A percentile compares a stretch with the other conserved stretches of the same genome.
phyloP scores from a whole-genome alignment of 2,888 invertebrate species.

The Saturnia pavonia region DNA sequence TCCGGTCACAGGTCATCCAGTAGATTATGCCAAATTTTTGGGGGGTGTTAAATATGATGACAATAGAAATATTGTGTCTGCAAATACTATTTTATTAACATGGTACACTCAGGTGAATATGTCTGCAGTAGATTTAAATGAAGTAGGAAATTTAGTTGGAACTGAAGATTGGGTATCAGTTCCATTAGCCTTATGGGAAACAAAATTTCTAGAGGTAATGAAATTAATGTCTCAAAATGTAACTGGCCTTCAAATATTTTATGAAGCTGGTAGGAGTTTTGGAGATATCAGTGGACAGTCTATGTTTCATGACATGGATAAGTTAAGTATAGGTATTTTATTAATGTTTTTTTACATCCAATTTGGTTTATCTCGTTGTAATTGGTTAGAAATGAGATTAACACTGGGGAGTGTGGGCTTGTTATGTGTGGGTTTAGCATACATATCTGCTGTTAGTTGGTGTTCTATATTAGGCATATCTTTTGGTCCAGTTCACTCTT shows the following conservation, averaged over 20 bases:
- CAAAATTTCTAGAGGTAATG: constrained; percentile 76
- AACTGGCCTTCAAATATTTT: constrained; percentile 73
- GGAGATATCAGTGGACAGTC: constrained; percentile 87
- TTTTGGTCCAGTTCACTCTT: constrained; percentile 91
- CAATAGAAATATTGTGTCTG: constrained; percentile 83
- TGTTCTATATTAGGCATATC: constrained; percentile 87
- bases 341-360: constrained; percentile 89
- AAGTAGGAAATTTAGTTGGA: constrained; percentile 86
- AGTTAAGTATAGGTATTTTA: constrained; percentile 84
- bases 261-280: constrained; percentile 86
- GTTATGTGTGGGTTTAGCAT: constrained; percentile 87
- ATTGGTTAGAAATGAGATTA: constrained; percentile 87
- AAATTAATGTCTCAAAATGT: constrained; percentile 50
- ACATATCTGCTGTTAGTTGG: constrained; percentile 86
- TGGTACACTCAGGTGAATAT: constrained; percentile 87
- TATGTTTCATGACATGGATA: constrained; percentile 88
- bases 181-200: constrained; percentile 83
- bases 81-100: constrained; percentile 82
- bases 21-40: constrained; percentile 83
- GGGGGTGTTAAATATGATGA: constrained; percentile 82
- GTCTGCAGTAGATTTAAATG: constrained; percentile 83
- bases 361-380: constrained; percentile 87
- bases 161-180: constrained; percentile 88
- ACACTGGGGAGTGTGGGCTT: constrained; percentile 86
- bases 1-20: constrained; percentile 84